phyloP scores from a whole-genome alignment of 2,113 vertebrate genomes.

The Xenopus borealis region DNA sequence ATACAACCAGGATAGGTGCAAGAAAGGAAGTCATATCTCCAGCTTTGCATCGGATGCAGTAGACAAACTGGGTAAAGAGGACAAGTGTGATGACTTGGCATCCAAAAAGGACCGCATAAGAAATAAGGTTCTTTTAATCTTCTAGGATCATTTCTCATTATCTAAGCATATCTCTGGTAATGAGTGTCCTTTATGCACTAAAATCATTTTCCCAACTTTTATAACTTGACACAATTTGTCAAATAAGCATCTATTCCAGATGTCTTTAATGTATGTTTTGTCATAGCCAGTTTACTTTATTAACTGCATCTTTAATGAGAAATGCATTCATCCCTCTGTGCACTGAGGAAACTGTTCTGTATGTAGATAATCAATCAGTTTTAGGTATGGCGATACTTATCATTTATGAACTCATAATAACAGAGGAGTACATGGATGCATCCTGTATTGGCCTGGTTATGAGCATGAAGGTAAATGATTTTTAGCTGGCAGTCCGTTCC shows the following conservation, averaged over 20 bases:
- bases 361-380: too few relatives aligned
- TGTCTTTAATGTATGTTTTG: not conserved
- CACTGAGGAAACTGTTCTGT: too few relatives aligned
- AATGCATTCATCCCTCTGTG: too few relatives aligned
- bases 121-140: conserved; percentile 81
- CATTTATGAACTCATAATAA: too few relatives aligned
- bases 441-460: too few relatives aligned
- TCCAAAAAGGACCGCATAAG: conserved; percentile 84
- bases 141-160: conserved; percentile 61
- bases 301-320: too few relatives aligned
- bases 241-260: conserved; percentile 30
- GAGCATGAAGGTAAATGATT: too few relatives aligned
- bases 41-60: conserved; percentile 71
- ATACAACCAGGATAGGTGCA: conserved; percentile 81
- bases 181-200: conserved; percentile 47
- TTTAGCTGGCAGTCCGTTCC: too few relatives aligned
- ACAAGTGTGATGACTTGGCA: conserved; percentile 75
- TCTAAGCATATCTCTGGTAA: conserved; percentile 48
- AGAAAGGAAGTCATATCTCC: conserved; percentile 79
- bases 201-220: not conserved
- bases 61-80: conserved; percentile 82
- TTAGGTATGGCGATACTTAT: too few relatives aligned
- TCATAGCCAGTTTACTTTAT: too few relatives aligned
- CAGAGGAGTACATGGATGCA: too few relatives aligned
- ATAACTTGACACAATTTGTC: not conserved